A percentile compares a stretch with the other conserved stretches of the same genome.
These are phyloP conservation scores for Chrysomallon squamiferum DNA, from an alignment of 1,140 invertebrate species.

Conservation along the genomic window DNA sequence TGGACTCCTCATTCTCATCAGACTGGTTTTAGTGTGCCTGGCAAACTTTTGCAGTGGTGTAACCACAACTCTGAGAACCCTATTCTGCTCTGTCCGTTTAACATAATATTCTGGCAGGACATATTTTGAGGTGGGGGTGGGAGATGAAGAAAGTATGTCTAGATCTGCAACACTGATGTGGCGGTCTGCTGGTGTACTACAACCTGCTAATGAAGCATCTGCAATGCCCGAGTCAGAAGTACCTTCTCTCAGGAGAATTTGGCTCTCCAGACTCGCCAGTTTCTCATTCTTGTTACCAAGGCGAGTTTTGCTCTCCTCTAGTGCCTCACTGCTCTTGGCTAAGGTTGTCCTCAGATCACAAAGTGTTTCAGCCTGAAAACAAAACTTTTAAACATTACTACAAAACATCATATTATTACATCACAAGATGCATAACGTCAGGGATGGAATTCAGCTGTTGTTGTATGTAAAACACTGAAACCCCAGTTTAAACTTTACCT, in stretches of 20 bases:
- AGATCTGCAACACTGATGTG: background rate
- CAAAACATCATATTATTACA: background rate
- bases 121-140: background rate
- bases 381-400: background rate
- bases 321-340: slow-evolving; percentile 34
- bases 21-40: slow-evolving; percentile 46
- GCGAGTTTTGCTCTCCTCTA: slow-evolving; percentile 23
- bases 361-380: slow-evolving; percentile 27
- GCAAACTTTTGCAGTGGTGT: slow-evolving; percentile 36
- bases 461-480: too few species aligned
- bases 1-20: slow-evolving; percentile 39
- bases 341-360: slow-evolving; percentile 27
- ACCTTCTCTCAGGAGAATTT: slow-evolving; percentile 3
- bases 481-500: too few species aligned
- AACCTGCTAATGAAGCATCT: background rate
- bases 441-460: too few species aligned
- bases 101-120: slow-evolving; percentile 6
- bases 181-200: background rate
- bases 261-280: background rate
- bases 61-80: slow-evolving; percentile 40
- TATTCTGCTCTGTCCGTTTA: slow-evolving; percentile 21
- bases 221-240: background rate
- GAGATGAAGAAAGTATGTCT: background rate
- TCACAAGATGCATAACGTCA: too few species aligned
- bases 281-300: slow-evolving; percentile 15